These are phyloP conservation scores for Cyprinodon diabolis DNA, from an alignment of 2,797 vertebrate species.

Conservation along the genomic window DNA sequence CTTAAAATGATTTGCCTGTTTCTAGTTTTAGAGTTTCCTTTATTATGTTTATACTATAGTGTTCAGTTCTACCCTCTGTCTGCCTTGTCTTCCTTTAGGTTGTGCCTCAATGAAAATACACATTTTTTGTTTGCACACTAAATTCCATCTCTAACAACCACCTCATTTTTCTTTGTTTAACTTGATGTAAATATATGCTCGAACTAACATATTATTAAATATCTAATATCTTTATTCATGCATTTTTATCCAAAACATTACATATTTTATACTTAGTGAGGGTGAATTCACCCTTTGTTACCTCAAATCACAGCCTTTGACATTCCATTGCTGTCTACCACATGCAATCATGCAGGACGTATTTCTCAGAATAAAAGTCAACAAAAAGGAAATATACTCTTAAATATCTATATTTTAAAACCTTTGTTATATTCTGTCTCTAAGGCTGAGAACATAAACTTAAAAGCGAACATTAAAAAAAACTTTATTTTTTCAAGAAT, in stretches of 20 bases:
- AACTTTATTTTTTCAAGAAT: background rate
- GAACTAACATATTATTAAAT: background rate
- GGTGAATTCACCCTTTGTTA: background rate
- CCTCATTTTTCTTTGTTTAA: background rate
- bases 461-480: background rate
- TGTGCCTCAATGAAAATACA: background rate
- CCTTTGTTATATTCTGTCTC: background rate
- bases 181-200: background rate
- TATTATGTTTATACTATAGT: background rate
- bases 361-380: constrained; percentile 12
- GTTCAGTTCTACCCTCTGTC: background rate
- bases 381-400: background rate
- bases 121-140: no score
- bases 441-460: background rate
- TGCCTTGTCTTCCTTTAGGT: background rate
- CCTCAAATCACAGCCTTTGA: constrained; percentile 46
- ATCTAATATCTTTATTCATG: background rate
- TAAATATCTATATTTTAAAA: background rate
- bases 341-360: constrained; percentile 62
- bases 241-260: background rate
- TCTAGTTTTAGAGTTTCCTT: background rate
- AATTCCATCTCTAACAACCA: background rate
- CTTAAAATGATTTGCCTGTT: background rate
- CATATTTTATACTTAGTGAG: background rate
- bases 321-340: background rate